Conservation (phyloP, 2,888 invertebrate genomes). For the Frankliniella intonsa region DNA sequence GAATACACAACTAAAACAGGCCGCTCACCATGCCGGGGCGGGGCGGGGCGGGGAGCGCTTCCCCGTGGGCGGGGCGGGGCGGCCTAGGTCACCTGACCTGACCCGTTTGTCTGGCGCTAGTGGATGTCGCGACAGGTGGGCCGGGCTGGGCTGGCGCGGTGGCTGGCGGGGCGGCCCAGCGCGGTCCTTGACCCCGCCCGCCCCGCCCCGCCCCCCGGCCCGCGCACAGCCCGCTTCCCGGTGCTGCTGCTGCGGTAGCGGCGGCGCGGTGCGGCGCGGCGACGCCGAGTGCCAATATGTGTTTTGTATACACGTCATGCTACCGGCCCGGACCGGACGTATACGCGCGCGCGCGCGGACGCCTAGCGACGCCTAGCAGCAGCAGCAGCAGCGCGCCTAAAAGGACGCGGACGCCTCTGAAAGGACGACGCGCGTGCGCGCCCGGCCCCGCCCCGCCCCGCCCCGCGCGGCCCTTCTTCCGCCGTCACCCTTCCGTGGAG, state of each 20-base stretch:
- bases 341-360: neutral
- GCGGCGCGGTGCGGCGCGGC: neutral
- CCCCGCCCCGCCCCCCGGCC: neutral
- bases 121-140: neutral
- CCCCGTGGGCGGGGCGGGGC: neutral
- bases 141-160: neutral
- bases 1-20: too few species aligned
- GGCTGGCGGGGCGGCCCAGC: neutral
- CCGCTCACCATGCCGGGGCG: too few species aligned
- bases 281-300: constrained; percentile 8
- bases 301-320: constrained; percentile 19
- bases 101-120: neutral
- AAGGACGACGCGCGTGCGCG: neutral
- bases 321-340: neutral
- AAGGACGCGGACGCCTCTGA: neutral
- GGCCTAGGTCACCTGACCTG: neutral
- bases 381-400: neutral
- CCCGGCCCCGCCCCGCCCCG: too few species aligned
- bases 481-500: neutral
- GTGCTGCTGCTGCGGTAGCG: neutral
- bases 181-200: constrained; percentile 12
- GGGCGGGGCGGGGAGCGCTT: neutral
- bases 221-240: neutral
- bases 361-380: neutral
- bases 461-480: too few species aligned